Conservation (phyloP, 2,888 invertebrate species). For the Parasteatoda lunata region DNA sequence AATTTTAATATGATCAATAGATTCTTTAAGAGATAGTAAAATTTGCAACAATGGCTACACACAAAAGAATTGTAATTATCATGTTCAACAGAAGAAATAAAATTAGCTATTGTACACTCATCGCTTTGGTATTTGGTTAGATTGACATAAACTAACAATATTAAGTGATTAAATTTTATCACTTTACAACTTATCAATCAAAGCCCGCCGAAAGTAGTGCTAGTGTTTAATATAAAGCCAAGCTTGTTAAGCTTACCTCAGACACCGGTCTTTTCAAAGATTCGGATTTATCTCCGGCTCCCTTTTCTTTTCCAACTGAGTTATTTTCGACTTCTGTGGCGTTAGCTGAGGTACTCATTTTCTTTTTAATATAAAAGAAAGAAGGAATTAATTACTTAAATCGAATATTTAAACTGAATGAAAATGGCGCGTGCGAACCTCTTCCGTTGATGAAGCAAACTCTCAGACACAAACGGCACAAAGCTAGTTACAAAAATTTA, state of each 20-base stretch:
- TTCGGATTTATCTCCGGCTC: constrained; percentile 57
- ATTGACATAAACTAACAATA: too few species aligned
- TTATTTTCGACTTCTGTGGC: constrained; percentile 56
- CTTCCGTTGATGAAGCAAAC: constrained; percentile 60
- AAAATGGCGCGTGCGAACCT: constrained; percentile 66
- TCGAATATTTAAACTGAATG: constrained; percentile 43
- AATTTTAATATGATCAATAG: too few species aligned
- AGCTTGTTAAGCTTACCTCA: constrained; percentile 45
- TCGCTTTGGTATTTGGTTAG: too few species aligned
- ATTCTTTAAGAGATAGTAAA: too few species aligned
- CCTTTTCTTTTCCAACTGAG: constrained; percentile 57
- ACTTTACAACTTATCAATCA: constrained; percentile 1
- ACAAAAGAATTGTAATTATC: too few species aligned
- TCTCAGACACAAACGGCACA: constrained; percentile 61
- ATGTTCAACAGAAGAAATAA: too few species aligned
- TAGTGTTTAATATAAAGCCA: constrained; percentile 15
- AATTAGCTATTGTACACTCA: too few species aligned
- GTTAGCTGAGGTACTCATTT: constrained; percentile 55
- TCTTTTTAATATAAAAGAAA: constrained; percentile 54
- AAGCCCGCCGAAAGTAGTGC: constrained; percentile 47
- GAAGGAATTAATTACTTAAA: constrained; percentile 46
- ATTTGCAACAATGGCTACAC: too few species aligned
- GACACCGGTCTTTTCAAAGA: constrained; percentile 59
- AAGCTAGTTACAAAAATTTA: background rate
- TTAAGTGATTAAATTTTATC: background rate